These are phyloP conservation scores for Ichneumoninae sp. DNA, from an alignment of 2,888 invertebrate species.

Conservation along the genomic window DNA sequence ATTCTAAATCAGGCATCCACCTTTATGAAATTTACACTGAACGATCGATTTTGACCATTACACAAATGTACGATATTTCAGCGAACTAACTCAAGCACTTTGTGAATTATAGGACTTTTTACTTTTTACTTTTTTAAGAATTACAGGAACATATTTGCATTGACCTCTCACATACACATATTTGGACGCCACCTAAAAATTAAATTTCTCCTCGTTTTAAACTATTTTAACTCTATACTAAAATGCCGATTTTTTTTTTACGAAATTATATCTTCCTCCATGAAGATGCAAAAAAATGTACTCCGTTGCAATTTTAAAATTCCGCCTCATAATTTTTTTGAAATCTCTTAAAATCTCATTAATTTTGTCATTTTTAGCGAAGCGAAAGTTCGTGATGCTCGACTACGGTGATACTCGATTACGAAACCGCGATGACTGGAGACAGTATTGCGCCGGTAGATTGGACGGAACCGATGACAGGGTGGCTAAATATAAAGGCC, in stretches of 20 bases:
- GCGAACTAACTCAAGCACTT: background rate
- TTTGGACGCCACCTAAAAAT: background rate
- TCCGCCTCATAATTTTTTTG: background rate
- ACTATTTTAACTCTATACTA: background rate
- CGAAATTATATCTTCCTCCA: background rate
- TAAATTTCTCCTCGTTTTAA: background rate
- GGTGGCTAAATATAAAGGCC: conserved; percentile 75
- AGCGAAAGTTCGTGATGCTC: background rate
- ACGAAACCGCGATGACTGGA: conserved; percentile 63
- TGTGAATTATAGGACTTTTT: background rate
- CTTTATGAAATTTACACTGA: too few relatives aligned
- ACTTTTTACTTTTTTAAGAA: too few relatives aligned
- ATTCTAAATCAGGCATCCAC: too few relatives aligned
- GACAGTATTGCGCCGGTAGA: conserved; percentile 63
- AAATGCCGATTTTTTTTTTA: background rate
- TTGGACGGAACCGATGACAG: conserved; percentile 73
- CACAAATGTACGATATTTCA: background rate
- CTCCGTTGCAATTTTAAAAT: background rate
- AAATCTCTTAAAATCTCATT: background rate
- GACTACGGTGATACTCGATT: conserved; percentile 39
- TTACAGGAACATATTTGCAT: background rate
- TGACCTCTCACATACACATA: background rate
- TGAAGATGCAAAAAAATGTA: background rate
- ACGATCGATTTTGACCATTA: too few relatives aligned
- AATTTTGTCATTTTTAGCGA: background rate